Conservation (phyloP, 2,113 vertebrate species). For the Xenopus laevis region DNA sequence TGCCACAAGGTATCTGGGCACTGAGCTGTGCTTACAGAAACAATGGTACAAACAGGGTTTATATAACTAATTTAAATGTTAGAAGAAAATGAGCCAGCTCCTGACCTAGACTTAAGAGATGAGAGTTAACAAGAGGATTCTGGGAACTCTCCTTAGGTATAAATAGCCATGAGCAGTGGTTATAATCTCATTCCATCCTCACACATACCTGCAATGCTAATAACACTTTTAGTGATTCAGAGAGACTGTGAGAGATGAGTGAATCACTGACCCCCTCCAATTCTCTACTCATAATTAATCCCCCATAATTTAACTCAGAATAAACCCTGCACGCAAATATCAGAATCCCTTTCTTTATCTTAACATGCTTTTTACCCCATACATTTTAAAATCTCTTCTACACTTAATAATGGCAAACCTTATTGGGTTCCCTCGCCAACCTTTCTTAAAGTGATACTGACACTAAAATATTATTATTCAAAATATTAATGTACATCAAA, state of each 20-base stretch:
- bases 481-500: too few species aligned
- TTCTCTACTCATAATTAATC: constrained; percentile 1
- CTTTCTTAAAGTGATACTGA: too few species aligned
- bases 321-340: background rate
- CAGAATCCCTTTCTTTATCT: background rate
- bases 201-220: constrained; percentile 36
- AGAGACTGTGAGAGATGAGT: constrained; percentile 17
- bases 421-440: background rate
- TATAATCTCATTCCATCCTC: constrained; percentile 39
- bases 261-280: constrained; percentile 22
- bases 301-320: background rate
- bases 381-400: background rate
- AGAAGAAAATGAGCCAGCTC: background rate
- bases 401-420: background rate
- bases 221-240: constrained; percentile 35
- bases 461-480: too few species aligned
- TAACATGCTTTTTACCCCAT: background rate
- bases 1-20: too few species aligned
- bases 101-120: background rate
- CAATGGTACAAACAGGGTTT: too few species aligned
- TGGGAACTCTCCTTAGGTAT: constrained; percentile 21
- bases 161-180: constrained; percentile 29
- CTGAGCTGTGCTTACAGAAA: too few species aligned
- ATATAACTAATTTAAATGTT: too few species aligned
- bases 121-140: constrained; percentile 15